Evolutionary conservation across 53 echinoderm and acorn worm genomes (phyloP), one percentile per base, ranked within the genome.

Genomic region (Henricia sp.): DNA sequence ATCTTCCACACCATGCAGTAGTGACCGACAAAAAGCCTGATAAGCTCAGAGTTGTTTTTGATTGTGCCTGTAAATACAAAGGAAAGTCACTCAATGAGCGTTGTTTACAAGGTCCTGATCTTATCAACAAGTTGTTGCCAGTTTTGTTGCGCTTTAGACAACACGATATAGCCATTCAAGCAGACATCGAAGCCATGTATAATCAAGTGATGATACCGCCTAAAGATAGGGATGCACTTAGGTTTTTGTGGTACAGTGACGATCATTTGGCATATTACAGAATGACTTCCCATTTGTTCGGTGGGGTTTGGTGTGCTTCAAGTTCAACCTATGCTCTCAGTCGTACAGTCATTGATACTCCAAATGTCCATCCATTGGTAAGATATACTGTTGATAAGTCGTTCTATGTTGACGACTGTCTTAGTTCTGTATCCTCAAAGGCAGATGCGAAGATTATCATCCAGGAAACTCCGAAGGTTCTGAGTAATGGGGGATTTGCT

Each of bases 1-100:
- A 88, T 26, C 62, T 88, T 9, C 88, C 82, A 9, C 88, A 88
- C 27, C 88, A 88, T 70, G 62, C 46, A 6, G 88, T 88, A 50
- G 0, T 71, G 2, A 38, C 70, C 17, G 71, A 70, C 1, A 71
- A 80, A 40, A 82, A 88, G 46, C 75, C 86, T n/a, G 86, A 48
- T n/a, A 86, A 86, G 34, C 39, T 86, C 20, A 48, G 86, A 34
- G 69, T 87, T 4, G 87, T 87, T 0, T 87, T 68, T 44, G 69
- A 87, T 55, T 87, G 87, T 67, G 87, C 69, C 24, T 65, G 87
- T 32, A 87, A 53, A 21, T 85, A 67, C 19, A 35, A 28, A 59
- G 72, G 85, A 2, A 87, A 53, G 21, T 87, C 68, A 17, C 43
- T 87, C 29, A 87, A 87, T 24, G 78, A 87, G 34, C 67, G 70